Conservation (phyloP, 2,797 vertebrate genomes). For the Serranus cabrilla region DNA sequence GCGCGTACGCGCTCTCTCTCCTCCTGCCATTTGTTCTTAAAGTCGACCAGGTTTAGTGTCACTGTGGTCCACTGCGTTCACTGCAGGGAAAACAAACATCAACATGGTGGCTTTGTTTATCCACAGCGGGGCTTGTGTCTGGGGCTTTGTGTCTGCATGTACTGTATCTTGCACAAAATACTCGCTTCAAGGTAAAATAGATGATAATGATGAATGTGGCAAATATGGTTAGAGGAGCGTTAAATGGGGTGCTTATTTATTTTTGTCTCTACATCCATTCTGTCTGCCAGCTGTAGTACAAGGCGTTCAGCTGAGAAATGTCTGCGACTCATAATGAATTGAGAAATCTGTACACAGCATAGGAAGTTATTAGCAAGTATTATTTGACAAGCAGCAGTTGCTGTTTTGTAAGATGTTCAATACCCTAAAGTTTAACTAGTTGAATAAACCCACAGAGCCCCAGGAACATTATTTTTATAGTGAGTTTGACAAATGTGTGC, state of each 20-base stretch:
- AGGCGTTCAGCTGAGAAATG: slow-evolving; percentile 40
- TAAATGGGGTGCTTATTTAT: slow-evolving; percentile 60
- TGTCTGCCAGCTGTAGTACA: slow-evolving; percentile 19
- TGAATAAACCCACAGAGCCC: slow-evolving; percentile 13
- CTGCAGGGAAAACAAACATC: slow-evolving; percentile 68
- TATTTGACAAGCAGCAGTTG: slow-evolving; percentile 38
- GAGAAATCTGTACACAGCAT: slow-evolving; percentile 28
- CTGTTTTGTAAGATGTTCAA: slow-evolving; percentile 20
- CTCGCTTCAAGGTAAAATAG: slow-evolving; percentile 45
- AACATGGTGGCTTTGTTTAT: slow-evolving; percentile 57
- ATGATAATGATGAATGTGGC: slow-evolving; percentile 57
- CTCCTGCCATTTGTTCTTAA: slow-evolving; percentile 77
- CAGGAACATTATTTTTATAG: slow-evolving; percentile 5
- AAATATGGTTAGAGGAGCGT: slow-evolving; percentile 40
- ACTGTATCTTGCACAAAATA: slow-evolving; percentile 28
- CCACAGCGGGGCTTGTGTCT: slow-evolving; percentile 26
- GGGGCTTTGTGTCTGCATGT: background rate
- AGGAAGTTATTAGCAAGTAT: slow-evolving; percentile 38
- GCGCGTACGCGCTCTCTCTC: slow-evolving; percentile 29
- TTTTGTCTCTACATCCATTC: slow-evolving; percentile 31
- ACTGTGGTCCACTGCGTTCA: slow-evolving; percentile 61
- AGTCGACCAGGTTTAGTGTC: slow-evolving; percentile 70
- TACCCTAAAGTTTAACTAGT: slow-evolving; percentile 2
- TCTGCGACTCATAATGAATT: slow-evolving; percentile 39
- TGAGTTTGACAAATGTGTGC: slow-evolving; percentile 40